These are phyloP conservation scores for Corbicula japonica DNA, from an alignment of 2,888 invertebrate genomes.

Conservation along the genomic window DNA sequence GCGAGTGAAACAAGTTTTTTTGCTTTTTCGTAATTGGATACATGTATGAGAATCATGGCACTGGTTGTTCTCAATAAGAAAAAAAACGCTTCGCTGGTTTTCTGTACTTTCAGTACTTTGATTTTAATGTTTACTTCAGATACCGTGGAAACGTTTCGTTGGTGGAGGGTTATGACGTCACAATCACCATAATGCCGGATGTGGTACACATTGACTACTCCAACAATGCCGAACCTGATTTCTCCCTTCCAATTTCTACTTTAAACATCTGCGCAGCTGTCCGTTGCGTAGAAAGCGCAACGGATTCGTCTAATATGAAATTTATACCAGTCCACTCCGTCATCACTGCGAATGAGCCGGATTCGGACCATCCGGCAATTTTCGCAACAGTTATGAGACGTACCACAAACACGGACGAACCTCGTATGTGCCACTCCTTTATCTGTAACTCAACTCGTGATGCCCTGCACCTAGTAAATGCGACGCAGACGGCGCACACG, in stretches of 20 bases:
- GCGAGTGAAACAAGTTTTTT: too few relatives aligned
- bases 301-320: conserved; percentile 20
- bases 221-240: conserved; percentile 11
- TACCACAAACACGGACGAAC: conserved; percentile 8
- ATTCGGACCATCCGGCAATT: conserved; percentile 53
- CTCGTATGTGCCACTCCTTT: conserved; percentile 46
- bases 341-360: conserved; percentile 47
- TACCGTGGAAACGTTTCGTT: conserved; percentile 35
- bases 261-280: conserved; percentile 60
- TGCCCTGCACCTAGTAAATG: conserved; percentile 61
- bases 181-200: conserved; percentile 46
- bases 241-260: conserved; percentile 40
- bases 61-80: too few relatives aligned
- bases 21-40: too few relatives aligned
- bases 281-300: conserved; percentile 40
- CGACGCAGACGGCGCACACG: conserved; percentile 62
- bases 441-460: conserved; percentile 57
- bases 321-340: conserved; percentile 63
- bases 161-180: conserved; percentile 50
- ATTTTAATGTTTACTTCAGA: too few relatives aligned
- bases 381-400: conserved; percentile 53
- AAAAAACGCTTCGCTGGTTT: too few relatives aligned
- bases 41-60: too few relatives aligned
- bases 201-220: conserved; percentile 24
- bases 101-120: too few relatives aligned